phyloP scores from a whole-genome alignment of 2,113 vertebrate genomes.

The Otolemur garnettii region DNA sequence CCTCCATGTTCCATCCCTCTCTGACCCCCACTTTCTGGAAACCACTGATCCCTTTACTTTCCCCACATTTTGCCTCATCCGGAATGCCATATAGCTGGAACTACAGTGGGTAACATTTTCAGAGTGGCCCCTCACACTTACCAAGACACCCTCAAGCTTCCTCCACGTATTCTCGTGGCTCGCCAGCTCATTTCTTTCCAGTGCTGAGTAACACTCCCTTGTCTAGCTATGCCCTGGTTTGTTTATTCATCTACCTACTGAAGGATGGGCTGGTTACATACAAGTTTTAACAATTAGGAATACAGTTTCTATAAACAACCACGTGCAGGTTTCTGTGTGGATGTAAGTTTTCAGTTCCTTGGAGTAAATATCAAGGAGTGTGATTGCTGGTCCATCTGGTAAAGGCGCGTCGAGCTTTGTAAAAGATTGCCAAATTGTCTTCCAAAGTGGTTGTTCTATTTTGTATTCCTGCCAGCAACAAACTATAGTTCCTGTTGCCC shows the following conservation, averaged over 20 bases:
- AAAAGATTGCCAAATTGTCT: neutral
- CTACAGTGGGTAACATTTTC: neutral
- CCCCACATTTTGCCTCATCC: neutral
- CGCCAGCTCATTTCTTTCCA: neutral
- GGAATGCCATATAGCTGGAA: neutral
- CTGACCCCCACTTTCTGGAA: neutral
- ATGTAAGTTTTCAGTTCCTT: neutral
- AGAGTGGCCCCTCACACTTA: neutral
- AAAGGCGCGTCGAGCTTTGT: neutral
- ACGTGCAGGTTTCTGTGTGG: neutral
- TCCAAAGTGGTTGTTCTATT: neutral
- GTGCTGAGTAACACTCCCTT: neutral
- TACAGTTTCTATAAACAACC: neutral
- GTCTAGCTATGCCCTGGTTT: neutral
- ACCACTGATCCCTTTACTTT: neutral
- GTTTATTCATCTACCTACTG: neutral
- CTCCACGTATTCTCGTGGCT: neutral
- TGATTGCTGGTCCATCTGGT: neutral
- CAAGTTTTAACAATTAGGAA: neutral
- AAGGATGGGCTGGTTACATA: neutral
- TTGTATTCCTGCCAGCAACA: neutral
- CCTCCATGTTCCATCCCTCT: neutral
- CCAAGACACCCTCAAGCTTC: neutral
- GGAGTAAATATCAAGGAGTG: neutral
- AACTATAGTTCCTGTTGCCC: neutral